phyloP scores from a whole-genome alignment of 2,888 invertebrate genomes.

The Chirona hameri region DNA sequence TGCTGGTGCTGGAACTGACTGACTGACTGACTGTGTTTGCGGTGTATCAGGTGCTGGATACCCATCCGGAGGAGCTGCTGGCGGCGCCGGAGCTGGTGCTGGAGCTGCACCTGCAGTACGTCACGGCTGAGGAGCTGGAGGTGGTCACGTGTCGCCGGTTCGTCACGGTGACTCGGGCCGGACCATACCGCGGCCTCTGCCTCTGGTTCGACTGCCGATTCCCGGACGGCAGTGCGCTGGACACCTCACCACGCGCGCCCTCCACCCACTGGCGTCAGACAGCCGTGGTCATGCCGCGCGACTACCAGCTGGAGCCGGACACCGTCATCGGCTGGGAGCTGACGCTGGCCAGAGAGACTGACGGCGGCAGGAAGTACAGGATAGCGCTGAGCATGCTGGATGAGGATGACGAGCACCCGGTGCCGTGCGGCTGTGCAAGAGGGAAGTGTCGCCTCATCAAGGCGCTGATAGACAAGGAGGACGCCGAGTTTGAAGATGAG shows the following conservation, averaged over 20 bases:
- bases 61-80: constrained; percentile 56
- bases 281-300: constrained; percentile 67
- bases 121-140: constrained; percentile 58
- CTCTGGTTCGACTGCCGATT: constrained; percentile 78
- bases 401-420: constrained; percentile 66
- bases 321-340: constrained; percentile 56
- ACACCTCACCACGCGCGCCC: constrained; percentile 57
- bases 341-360: constrained; percentile 58
- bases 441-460: constrained; percentile 22
- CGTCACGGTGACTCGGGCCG: constrained; percentile 54
- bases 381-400: constrained; percentile 67
- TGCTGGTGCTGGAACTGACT: no score
- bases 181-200: constrained; percentile 58
- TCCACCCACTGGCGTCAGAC: constrained; percentile 73
- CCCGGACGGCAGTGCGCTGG: constrained; percentile 54
- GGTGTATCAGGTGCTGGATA: constrained; percentile 34
- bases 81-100: constrained; percentile 61
- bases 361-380: constrained; percentile 59
- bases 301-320: constrained; percentile 51
- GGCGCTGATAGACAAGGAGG: constrained; percentile 24
- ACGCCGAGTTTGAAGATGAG: neutral
- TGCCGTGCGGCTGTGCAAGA: constrained; percentile 64
- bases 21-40: no score
- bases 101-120: constrained; percentile 65
- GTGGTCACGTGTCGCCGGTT: constrained; percentile 60